These are phyloP conservation scores for Himalopsyche phryganea DNA, from an alignment of 1,140 invertebrate genomes.

Conservation along the genomic window DNA sequence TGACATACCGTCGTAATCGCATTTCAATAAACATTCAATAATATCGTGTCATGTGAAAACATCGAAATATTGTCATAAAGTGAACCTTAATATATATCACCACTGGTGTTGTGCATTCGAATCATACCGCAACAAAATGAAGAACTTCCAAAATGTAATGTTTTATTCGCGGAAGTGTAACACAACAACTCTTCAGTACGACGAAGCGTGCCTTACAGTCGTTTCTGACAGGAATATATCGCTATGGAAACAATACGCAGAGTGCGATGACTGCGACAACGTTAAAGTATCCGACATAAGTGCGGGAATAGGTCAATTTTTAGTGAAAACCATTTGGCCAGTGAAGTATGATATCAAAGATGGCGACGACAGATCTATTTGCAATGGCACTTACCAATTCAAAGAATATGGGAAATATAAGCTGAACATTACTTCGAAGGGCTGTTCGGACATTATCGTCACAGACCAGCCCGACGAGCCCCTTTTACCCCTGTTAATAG, in stretches of 20 bases:
- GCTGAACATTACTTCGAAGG: slow-evolving; percentile 39
- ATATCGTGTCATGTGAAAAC: too few relatives aligned
- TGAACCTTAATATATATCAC: too few relatives aligned
- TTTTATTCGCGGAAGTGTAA: slow-evolving; percentile 28
- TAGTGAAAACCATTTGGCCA: slow-evolving; percentile 41
- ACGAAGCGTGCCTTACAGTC: slow-evolving; percentile 25
- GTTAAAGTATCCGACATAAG: slow-evolving; percentile 2
- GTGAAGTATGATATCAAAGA: slow-evolving; percentile 40
- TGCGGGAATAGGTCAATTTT: slow-evolving; percentile 31
- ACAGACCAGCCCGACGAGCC: slow-evolving; percentile 49
- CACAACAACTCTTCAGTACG: slow-evolving; percentile 12
- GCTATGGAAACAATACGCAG: slow-evolving; percentile 25
- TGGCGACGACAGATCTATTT: slow-evolving; percentile 38
- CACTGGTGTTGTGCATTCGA: too few relatives aligned
- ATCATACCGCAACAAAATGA: slow-evolving; percentile 9
- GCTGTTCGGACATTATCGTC: slow-evolving; percentile 40
- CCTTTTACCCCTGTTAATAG: slow-evolving; percentile 44
- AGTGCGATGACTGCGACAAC: slow-evolving; percentile 24
- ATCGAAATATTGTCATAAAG: too few relatives aligned
- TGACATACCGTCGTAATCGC: too few relatives aligned
- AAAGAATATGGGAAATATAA: slow-evolving; percentile 47
- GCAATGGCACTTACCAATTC: slow-evolving; percentile 41
- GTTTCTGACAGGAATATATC: slow-evolving; percentile 15
- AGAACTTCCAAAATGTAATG: slow-evolving; percentile 27
- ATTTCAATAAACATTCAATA: too few relatives aligned